phyloP scores from a whole-genome alignment of 64 coral and sea anemone genomes.

The Actinia equina region DNA sequence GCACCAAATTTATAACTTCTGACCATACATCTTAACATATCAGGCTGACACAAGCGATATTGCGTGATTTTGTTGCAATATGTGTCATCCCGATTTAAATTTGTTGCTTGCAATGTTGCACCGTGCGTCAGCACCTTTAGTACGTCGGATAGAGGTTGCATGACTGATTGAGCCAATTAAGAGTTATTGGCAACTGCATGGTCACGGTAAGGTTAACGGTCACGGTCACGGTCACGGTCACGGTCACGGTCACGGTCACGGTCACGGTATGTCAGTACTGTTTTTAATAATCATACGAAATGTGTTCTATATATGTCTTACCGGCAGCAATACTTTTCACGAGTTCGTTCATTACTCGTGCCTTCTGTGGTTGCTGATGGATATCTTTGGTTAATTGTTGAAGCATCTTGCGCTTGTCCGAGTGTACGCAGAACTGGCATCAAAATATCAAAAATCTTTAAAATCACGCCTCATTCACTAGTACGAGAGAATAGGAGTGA shows the following conservation, averaged over 20 bases:
- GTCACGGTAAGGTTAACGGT: too few species aligned
- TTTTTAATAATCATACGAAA: background rate
- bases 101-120: too few species aligned
- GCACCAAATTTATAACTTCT: too few species aligned
- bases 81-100: too few species aligned
- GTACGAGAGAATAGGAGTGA: background rate
- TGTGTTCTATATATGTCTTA: background rate
- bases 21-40: too few species aligned
- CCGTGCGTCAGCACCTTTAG: too few species aligned
- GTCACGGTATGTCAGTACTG: background rate
- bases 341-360: conserved; percentile 90
- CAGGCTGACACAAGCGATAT: too few species aligned
- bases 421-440: conserved; percentile 92
- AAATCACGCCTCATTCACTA: background rate
- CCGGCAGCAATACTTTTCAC: conserved; percentile 81
- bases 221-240: background rate
- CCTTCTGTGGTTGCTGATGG: conserved; percentile 91
- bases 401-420: conserved; percentile 93
- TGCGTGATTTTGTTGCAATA: too few species aligned
- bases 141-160: too few species aligned
- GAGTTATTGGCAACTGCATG: too few species aligned
- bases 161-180: too few species aligned
- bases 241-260: conserved; percentile 32
- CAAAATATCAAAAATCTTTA: background rate
- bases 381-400: conserved; percentile 94